Conservation (phyloP, 2,113 vertebrate genomes). For the Balaeniceps rex region DNA sequence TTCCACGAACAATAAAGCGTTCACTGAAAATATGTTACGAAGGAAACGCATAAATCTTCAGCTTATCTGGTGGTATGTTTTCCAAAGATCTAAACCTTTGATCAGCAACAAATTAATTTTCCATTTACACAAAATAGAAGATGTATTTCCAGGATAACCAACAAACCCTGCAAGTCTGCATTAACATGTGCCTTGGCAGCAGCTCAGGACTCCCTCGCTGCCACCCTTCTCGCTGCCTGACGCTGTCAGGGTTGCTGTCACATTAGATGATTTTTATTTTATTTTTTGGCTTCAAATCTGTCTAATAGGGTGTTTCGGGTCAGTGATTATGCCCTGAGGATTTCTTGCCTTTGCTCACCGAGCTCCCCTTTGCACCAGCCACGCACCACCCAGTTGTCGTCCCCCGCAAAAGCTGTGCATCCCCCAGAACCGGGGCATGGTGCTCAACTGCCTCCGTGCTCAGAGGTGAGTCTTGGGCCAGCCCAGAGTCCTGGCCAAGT, state of each 20-base stretch:
- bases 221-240: background rate
- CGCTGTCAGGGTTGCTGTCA: background rate
- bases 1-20: constrained; percentile 13
- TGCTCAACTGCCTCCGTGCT: background rate
- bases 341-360: background rate
- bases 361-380: background rate
- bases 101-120: constrained; percentile 69
- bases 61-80: constrained; percentile 62
- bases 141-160: constrained; percentile 63
- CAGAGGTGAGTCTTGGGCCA: background rate
- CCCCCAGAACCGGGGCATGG: background rate
- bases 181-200: constrained; percentile 18
- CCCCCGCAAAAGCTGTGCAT: background rate
- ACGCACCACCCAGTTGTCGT: background rate
- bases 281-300: constrained; percentile 34
- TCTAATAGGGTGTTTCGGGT: background rate
- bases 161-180: constrained; percentile 12
- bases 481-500: background rate
- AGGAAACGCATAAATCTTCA: constrained; percentile 58
- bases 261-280: constrained; percentile 28
- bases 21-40: constrained; percentile 19
- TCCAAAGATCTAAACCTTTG: constrained; percentile 54
- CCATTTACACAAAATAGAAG: constrained; percentile 64
- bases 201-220: constrained; percentile 17
- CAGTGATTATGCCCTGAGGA: background rate